These are phyloP conservation scores for Mugil cephalus DNA, from an alignment of 2,113 vertebrate genomes.

Conservation along the genomic window DNA sequence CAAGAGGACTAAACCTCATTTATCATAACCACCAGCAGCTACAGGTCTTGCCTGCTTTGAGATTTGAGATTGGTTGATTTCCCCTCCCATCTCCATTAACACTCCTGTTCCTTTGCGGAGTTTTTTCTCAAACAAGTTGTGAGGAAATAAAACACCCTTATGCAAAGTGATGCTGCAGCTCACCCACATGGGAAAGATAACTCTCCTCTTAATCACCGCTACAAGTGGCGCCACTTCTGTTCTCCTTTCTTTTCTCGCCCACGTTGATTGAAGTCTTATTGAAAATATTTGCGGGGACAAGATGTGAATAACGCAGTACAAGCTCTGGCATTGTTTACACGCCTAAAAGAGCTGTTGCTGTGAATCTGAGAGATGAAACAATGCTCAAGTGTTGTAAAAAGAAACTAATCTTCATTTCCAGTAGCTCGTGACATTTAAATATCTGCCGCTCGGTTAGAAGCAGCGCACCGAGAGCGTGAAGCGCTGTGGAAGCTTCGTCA, in stretches of 20 bases:
- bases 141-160: slow-evolving; percentile 29
- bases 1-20: too few species aligned
- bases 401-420: too few species aligned
- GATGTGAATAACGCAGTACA: neutral
- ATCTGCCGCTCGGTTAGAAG: slow-evolving; percentile 17
- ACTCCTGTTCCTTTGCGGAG: slow-evolving; percentile 1
- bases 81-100: slow-evolving; percentile 26
- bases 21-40: too few species aligned
- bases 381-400: too few species aligned
- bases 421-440: slow-evolving; percentile 37
- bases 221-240: slow-evolving; percentile 43
- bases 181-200: slow-evolving; percentile 26
- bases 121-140: neutral
- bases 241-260: neutral
- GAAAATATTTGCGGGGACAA: neutral
- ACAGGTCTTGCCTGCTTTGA: too few species aligned
- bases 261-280: neutral
- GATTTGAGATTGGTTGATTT: neutral
- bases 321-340: neutral
- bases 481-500: neutral
- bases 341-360: too few species aligned
- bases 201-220: slow-evolving; percentile 20
- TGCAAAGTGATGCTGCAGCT: slow-evolving; percentile 7
- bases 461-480: neutral
- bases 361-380: too few species aligned